Evolutionary conservation across 2,113 vertebrate species (phyloP).

Genomic region (Gobiocypris rarus): DNA sequence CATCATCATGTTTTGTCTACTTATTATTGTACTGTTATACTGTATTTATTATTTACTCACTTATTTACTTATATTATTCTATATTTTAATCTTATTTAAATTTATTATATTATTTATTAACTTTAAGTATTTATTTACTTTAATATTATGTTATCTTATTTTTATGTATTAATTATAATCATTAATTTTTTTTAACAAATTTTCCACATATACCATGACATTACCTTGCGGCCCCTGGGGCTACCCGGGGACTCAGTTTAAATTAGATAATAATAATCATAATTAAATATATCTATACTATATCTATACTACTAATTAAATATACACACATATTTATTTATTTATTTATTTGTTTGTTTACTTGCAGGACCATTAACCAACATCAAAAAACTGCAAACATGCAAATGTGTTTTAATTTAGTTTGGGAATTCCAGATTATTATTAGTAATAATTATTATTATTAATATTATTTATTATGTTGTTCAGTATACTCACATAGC

Average conservation of each 20-base stretch:
- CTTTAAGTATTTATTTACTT: not conserved
- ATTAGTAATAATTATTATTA: not conserved
- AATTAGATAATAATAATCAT: not conserved
- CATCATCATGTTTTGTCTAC: not conserved
- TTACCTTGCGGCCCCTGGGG: not conserved
- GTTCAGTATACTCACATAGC: not conserved
- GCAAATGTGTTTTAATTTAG: not conserved
- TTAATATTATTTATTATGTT: not conserved
- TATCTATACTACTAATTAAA: no score
- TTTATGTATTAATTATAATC: not conserved
- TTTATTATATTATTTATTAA: not conserved
- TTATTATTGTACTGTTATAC: not conserved
- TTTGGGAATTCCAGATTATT: not conserved
- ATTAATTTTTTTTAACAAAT: not conserved
- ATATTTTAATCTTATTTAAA: not conserved
- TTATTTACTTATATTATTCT: not conserved
- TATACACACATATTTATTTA: no score
- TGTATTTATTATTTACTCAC: not conserved
- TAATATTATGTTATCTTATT: not conserved
- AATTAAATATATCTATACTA: no score
- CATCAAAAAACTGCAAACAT: not conserved
- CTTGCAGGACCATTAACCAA: not conserved
- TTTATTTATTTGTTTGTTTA: no score
- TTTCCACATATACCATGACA: no score
- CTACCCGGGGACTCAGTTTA: no score